Conservation (phyloP, 2,888 invertebrate genomes). For the Pyrochroa serraticornis region DNA sequence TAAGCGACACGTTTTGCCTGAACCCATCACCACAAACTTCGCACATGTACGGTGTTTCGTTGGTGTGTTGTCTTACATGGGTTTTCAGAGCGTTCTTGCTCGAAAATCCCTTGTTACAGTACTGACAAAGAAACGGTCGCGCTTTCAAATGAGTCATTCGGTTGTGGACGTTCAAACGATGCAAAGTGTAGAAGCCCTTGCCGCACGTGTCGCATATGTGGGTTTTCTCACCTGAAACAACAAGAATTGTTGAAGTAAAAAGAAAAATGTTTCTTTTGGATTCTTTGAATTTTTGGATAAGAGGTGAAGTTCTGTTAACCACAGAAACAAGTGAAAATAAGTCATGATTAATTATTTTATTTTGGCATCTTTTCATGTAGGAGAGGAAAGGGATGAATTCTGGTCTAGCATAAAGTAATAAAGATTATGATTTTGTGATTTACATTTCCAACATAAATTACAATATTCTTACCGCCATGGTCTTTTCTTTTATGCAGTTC, state of each 20-base stretch:
- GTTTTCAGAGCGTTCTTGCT: slow-evolving; percentile 43
- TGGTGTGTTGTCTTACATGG: slow-evolving; percentile 47
- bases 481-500: slow-evolving; percentile 5
- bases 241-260: too few relatives aligned
- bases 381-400: too few relatives aligned
- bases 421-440: too few relatives aligned
- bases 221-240: slow-evolving; percentile 39
- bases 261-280: too few relatives aligned
- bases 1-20: slow-evolving; percentile 47
- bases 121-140: slow-evolving; percentile 43
- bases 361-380: too few relatives aligned
- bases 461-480: slow-evolving; percentile 39
- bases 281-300: too few relatives aligned
- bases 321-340: slow-evolving; percentile 1
- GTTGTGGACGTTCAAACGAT: slow-evolving; percentile 43
- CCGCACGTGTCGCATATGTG: slow-evolving; percentile 43
- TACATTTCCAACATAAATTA: too few relatives aligned
- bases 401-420: too few relatives aligned
- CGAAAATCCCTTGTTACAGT: slow-evolving; percentile 45
- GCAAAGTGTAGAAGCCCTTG: slow-evolving; percentile 42
- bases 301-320: too few relatives aligned
- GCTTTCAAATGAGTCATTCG: slow-evolving; percentile 47
- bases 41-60: slow-evolving; percentile 46
- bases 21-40: slow-evolving; percentile 45
- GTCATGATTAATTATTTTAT: background rate